Conservation (phyloP, 2,113 vertebrate species). For the Phaethornis superciliosus region DNA sequence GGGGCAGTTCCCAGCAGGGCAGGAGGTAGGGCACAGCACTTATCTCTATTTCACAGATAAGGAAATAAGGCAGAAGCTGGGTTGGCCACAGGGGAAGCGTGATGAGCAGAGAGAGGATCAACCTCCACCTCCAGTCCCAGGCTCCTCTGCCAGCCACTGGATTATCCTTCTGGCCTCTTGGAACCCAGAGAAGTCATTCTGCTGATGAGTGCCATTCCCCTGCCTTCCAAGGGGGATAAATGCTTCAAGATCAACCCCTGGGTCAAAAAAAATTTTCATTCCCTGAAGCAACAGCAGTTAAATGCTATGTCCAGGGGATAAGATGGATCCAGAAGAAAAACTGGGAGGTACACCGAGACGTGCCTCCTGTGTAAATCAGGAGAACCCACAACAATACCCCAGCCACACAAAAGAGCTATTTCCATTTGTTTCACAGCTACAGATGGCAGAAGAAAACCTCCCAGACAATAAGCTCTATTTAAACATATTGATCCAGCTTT, state of each 20-base stretch:
- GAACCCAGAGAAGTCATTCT: not conserved
- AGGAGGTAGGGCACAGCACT: not conserved
- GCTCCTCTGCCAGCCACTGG: not conserved
- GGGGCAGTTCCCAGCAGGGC: not conserved
- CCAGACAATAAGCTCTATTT: not conserved
- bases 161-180: not conserved
- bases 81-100: not conserved
- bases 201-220: not conserved
- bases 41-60: not conserved
- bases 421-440: not conserved
- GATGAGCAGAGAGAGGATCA: not conserved
- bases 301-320: not conserved
- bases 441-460: not conserved
- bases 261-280: rapidly evolving
- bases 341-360: rapidly evolving
- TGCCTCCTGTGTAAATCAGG: not conserved
- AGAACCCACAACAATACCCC: not conserved
- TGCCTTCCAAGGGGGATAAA: rapidly evolving
- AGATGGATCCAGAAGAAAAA: not conserved
- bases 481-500: not conserved
- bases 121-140: not conserved
- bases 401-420: not conserved
- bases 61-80: not conserved
- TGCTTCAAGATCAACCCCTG: rapidly evolving
- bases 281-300: not conserved